A percentile compares a stretch with the other conserved stretches of the same genome.
These are phyloP conservation scores for Micromys minutus DNA, from an alignment of 2,113 vertebrate species.

Conservation along the genomic window DNA sequence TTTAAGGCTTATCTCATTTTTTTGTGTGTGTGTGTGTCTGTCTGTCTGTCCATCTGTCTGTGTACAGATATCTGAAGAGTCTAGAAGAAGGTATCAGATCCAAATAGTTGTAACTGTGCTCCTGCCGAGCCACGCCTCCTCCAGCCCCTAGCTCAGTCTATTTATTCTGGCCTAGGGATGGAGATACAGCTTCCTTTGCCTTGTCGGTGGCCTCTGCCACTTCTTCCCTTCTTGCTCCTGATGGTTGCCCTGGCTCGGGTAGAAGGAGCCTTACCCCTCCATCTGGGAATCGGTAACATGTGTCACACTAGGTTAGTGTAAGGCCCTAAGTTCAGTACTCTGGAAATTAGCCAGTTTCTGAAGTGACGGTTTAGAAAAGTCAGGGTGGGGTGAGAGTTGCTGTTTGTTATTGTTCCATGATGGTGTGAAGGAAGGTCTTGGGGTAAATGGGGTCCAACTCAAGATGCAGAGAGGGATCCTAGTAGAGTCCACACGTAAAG, in stretches of 20 bases:
- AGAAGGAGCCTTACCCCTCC: neutral
- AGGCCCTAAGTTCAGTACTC: neutral
- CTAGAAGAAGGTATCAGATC: too few species aligned
- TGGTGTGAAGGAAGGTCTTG: neutral
- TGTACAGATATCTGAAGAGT: neutral
- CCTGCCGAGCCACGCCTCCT: neutral
- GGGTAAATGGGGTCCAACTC: neutral
- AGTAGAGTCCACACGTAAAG: neutral
- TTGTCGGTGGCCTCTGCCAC: neutral
- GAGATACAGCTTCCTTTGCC: too few species aligned
- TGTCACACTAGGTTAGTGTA: too few species aligned
- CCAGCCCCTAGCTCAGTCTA: neutral
- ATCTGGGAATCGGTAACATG: too few species aligned
- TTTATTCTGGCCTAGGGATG: too few species aligned
- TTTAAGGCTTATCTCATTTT: neutral
- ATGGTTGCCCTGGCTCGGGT: neutral
- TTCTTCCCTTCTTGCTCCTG: neutral
- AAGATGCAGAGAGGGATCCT: neutral
- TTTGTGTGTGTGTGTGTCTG: neutral
- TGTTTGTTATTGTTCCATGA: neutral
- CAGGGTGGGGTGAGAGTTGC: neutral
- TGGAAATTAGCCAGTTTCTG: neutral
- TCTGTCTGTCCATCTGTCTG: neutral
- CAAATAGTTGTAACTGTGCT: too few species aligned
- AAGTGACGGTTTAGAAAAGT: neutral